phyloP scores from a whole-genome alignment of 1,140 invertebrate genomes.

The Drosophila leontia region DNA sequence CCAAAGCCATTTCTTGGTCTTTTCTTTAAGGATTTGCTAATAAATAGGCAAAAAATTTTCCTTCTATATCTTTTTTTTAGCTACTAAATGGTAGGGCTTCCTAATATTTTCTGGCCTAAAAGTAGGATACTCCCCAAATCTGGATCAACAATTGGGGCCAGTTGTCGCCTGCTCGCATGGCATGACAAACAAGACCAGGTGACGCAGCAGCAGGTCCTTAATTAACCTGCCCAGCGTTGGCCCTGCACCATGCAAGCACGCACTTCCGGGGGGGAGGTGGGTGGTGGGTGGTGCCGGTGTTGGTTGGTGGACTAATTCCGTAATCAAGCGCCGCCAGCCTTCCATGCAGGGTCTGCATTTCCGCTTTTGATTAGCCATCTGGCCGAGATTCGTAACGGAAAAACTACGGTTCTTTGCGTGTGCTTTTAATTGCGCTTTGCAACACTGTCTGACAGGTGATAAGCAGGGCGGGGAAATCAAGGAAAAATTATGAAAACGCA shows the following conservation, averaged over 20 bases:
- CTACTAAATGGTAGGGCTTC: not conserved
- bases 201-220: slow-evolving; percentile 7
- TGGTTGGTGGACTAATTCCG: slow-evolving; percentile 25
- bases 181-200: slow-evolving; percentile 9
- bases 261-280: slow-evolving; percentile 14
- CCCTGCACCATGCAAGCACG: slow-evolving; percentile 33
- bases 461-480: slow-evolving; percentile 6
- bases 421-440: slow-evolving; percentile 22
- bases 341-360: slow-evolving; percentile 14
- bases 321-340: slow-evolving; percentile 24
- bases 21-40: not conserved
- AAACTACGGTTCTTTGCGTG: slow-evolving; percentile 2
- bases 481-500: not conserved
- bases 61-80: not conserved
- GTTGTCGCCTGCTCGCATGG: not conserved
- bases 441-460: slow-evolving; percentile 19
- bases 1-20: not conserved
- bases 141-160: not conserved
- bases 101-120: not conserved
- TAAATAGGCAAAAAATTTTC: not conserved
- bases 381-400: slow-evolving; percentile 2
- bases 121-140: not conserved
- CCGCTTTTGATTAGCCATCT: slow-evolving; percentile 15
- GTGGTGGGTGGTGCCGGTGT: not conserved
- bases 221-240: slow-evolving; percentile 30